These are phyloP conservation scores for Denticeps clupeoides DNA, from an alignment of 2,797 vertebrate species.

Conservation along the genomic window DNA sequence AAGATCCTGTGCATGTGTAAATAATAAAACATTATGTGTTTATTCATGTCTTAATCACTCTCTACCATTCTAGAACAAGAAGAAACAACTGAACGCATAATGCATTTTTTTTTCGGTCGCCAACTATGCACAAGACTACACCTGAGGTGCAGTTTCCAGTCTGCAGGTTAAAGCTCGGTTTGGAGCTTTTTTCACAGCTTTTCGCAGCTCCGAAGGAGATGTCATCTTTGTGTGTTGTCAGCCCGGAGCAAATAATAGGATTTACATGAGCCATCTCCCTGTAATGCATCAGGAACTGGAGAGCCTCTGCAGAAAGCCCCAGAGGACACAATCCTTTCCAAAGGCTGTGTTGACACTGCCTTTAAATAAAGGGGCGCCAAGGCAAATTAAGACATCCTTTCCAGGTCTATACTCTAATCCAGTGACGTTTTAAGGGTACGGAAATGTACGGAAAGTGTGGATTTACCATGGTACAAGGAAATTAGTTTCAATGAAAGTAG, in stretches of 20 bases:
- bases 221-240: constrained; percentile 63
- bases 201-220: constrained; percentile 64
- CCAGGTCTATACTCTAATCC: not conserved
- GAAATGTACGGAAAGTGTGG: not conserved
- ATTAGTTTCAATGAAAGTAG: too few species aligned
- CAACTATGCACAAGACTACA: too few species aligned
- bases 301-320: constrained; percentile 42
- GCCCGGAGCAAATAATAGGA: constrained; percentile 65
- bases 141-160: too few species aligned
- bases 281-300: constrained; percentile 63
- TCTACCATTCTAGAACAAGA: too few species aligned
- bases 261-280: constrained; percentile 60
- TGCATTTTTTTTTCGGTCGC: too few species aligned
- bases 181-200: constrained; percentile 38
- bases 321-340: constrained; percentile 16
- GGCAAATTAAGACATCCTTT: not conserved
- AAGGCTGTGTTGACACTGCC: constrained; percentile 12
- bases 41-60: too few species aligned
- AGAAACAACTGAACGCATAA: too few species aligned
- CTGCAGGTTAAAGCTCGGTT: constrained; percentile 52
- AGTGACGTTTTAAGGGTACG: not conserved
- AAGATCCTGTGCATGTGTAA: too few species aligned
- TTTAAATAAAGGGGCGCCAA: not conserved
- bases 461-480: too few species aligned
- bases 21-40: too few species aligned